These are phyloP conservation scores for Martes martes DNA, from an alignment of 2,113 vertebrate genomes.

Conservation along the genomic window DNA sequence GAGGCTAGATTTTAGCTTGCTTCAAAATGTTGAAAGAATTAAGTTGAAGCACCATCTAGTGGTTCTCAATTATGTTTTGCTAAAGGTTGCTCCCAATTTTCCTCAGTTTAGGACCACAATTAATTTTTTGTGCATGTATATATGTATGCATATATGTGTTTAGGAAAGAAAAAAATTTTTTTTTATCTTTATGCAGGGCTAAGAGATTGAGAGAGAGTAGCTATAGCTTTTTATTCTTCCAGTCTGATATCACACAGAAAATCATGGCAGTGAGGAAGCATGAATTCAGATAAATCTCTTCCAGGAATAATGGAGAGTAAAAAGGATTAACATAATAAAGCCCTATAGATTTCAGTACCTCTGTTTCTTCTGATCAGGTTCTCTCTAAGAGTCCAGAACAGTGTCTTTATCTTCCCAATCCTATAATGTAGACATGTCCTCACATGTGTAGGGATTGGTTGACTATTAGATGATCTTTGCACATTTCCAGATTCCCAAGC, in stretches of 20 bases:
- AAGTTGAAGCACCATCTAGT: constrained; percentile 84
- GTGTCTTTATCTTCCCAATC: neutral
- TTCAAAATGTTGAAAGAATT: constrained; percentile 47
- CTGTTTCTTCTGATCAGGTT: neutral
- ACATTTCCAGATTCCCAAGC: neutral
- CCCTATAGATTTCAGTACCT: neutral
- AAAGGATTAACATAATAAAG: neutral
- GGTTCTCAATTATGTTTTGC: constrained; percentile 56
- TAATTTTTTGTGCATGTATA: neutral
- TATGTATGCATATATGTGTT: neutral
- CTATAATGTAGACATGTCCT: neutral
- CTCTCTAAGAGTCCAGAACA: neutral
- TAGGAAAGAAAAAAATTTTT: constrained; percentile 3
- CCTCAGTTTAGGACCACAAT: neutral
- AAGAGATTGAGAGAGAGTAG: neutral
- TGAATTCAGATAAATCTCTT: neutral
- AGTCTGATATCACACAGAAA: neutral
- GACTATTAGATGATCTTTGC: neutral
- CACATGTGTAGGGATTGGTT: neutral
- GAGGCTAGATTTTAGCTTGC: constrained; percentile 1
- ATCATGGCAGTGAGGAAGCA: neutral
- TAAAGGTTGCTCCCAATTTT: constrained; percentile 24
- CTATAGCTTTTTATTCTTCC: neutral
- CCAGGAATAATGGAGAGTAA: neutral
- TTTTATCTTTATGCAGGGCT: neutral